Evolutionary conservation across 2,113 vertebrate species (phyloP), one percentile per base, ranked within the genome.

Genomic region (Eudorcas thomsonii): DNA sequence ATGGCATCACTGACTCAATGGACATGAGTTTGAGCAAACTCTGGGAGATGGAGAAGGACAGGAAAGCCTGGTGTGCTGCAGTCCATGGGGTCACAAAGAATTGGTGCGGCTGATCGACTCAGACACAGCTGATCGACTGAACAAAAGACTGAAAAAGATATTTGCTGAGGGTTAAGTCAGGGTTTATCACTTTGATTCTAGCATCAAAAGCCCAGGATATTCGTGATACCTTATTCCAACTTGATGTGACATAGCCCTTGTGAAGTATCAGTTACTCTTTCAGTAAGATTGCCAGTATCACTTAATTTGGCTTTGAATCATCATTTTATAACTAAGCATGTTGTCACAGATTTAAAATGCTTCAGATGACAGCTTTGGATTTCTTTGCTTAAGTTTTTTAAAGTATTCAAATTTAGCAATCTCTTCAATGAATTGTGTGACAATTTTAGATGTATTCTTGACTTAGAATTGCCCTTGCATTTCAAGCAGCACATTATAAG

Each of bases 361-460:
- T 91, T 91, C 33, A 62, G 17, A 91, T 62, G 36, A 94, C 14
- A 94, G 59, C 25, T 92, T 88, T 97, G 54, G 39, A 33, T 80
- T 81, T 71, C 82, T 96, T 88, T 81, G 55, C 52, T 89, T 94
- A 90, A 57, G 28, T 92, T 93, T 96, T 96, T 93, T 90, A 83
- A 96, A 93, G 54, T 67, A 91, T 85, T 90, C 39, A 43, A 80
- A 96, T 54, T 93, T 16, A 86, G 21, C 2, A 2, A 54, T 64
- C 25, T 90, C 74, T 89, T 86, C 30, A 83, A 89, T 77, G 23
- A 96, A 94, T 59, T 71, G 2, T 19, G 2, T 62, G 55, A 88
- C 88, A 54, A 14, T 43, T 88, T 94, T 84, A 95, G 57, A 83
- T 84, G 64, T 91, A 60, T 96, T 95, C 62, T 86, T 93, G 39